A percentile compares a stretch with the other conserved stretches of the same genome.
Evolutionary conservation across 1,140 invertebrate species (phyloP).

Genomic region (Latrodectus geometricus): DNA sequence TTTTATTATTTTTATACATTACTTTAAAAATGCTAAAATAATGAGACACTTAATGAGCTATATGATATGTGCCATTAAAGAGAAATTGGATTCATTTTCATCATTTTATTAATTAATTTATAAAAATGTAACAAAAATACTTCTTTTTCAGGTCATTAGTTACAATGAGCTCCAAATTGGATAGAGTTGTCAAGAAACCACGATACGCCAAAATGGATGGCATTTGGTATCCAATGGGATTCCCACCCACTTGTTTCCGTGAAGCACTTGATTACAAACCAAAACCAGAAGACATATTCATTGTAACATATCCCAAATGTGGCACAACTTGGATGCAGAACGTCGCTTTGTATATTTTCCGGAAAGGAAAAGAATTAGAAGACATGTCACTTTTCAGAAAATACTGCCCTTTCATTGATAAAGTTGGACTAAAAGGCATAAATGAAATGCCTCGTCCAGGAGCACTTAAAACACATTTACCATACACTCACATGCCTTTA

Average conservation of each 20-base stretch:
- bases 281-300: constrained; percentile 56
- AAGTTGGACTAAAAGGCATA: too few relatives aligned
- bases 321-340: constrained; percentile 69
- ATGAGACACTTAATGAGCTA: too few relatives aligned
- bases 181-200: too few relatives aligned
- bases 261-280: constrained; percentile 62
- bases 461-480: constrained; percentile 58
- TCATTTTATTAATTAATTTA: too few relatives aligned
- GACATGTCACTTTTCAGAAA: background rate
- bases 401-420: background rate
- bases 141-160: too few relatives aligned
- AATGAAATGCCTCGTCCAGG: constrained; percentile 23
- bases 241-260: constrained; percentile 28
- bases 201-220: constrained; percentile 5
- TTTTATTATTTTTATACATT: too few relatives aligned
- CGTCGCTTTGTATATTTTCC: constrained; percentile 59
- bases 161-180: too few relatives aligned
- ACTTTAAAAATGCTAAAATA: too few relatives aligned
- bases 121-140: too few relatives aligned
- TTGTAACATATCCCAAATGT: constrained; percentile 62
- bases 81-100: too few relatives aligned
- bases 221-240: constrained; percentile 3
- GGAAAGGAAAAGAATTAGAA: constrained; percentile 33
- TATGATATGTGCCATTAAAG: too few relatives aligned
- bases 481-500: constrained; percentile 68